These are phyloP conservation scores for Diloba caeruleocephala DNA, from an alignment of 2,888 invertebrate genomes.

Conservation along the genomic window DNA sequence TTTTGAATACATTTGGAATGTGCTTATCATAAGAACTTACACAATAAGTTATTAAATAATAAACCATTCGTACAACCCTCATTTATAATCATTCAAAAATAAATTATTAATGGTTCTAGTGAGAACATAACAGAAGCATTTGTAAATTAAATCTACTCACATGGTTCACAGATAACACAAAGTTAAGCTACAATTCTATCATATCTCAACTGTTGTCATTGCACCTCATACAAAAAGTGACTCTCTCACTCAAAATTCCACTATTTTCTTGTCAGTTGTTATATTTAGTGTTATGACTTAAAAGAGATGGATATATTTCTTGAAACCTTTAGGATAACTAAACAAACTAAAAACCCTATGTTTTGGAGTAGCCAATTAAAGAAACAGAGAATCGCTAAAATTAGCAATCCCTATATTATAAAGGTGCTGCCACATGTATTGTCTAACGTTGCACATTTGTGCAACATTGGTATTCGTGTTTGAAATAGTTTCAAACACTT, in stretches of 20 bases:
- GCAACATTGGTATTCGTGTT: too few relatives aligned
- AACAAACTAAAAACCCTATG: slow-evolving; percentile 5
- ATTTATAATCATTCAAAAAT: slow-evolving; percentile 22
- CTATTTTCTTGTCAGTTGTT: background rate
- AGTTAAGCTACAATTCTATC: slow-evolving; percentile 10
- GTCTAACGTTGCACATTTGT: too few relatives aligned
- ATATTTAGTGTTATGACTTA: background rate
- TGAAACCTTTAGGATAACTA: background rate
- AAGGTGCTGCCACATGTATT: background rate
- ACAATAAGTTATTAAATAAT: slow-evolving; percentile 39
- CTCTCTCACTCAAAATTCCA: slow-evolving; percentile 6
- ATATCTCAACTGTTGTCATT: slow-evolving; percentile 2
- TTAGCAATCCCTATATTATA: background rate
- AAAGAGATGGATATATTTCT: slow-evolving; percentile 3
- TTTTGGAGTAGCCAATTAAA: too few relatives aligned
- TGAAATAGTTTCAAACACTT: too few relatives aligned
- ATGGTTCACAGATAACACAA: slow-evolving; percentile 5
- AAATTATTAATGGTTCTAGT: slow-evolving; percentile 13
- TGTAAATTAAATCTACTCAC: slow-evolving; percentile 19
- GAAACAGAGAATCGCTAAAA: slow-evolving; percentile 9
- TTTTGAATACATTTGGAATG: slow-evolving; percentile 47
- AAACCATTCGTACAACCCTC: slow-evolving; percentile 49
- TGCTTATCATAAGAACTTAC: slow-evolving; percentile 46
- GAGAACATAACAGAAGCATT: slow-evolving; percentile 12
- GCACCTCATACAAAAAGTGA: slow-evolving; percentile 2